Conservation (phyloP, 2,888 invertebrate species). For the Drosophila nr. fundita region DNA sequence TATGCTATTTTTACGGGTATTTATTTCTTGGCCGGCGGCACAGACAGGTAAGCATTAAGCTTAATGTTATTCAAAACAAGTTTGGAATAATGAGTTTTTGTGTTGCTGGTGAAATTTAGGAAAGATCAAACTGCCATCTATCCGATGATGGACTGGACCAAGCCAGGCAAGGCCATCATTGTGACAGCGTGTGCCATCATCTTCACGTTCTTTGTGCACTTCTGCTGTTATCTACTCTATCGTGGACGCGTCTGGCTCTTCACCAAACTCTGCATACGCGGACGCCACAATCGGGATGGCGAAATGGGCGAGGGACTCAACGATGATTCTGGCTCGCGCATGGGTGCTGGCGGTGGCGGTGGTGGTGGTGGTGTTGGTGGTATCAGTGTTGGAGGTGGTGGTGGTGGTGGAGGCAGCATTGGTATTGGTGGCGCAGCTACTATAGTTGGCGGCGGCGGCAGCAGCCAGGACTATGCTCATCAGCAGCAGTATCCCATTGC, state of each 20-base stretch:
- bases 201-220: slow-evolving; percentile 88
- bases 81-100: slow-evolving; percentile 16
- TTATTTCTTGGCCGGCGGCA: slow-evolving; percentile 90
- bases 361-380: slow-evolving; percentile 62
- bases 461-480: slow-evolving; percentile 82
- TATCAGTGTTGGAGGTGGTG: slow-evolving; percentile 55
- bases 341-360: slow-evolving; percentile 77
- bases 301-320: slow-evolving; percentile 84
- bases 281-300: slow-evolving; percentile 83
- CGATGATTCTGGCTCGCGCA: slow-evolving; percentile 83
- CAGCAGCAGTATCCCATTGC: slow-evolving; percentile 83
- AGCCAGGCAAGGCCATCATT: slow-evolving; percentile 87
- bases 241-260: slow-evolving; percentile 85
- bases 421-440: slow-evolving; percentile 62
- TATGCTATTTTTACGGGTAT: slow-evolving; percentile 90
- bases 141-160: slow-evolving; percentile 91
- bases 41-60: slow-evolving; percentile 86
- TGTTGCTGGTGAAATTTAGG: slow-evolving; percentile 83
- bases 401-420: slow-evolving; percentile 59
- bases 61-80: background rate
- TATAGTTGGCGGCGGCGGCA: slow-evolving; percentile 71
- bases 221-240: slow-evolving; percentile 86
- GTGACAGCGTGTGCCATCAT: slow-evolving; percentile 87
- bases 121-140: slow-evolving; percentile 89
- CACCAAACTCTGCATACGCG: slow-evolving; percentile 84